These are phyloP conservation scores for Delichon dasypus DNA, from an alignment of 2,797 vertebrate genomes.

Conservation along the genomic window DNA sequence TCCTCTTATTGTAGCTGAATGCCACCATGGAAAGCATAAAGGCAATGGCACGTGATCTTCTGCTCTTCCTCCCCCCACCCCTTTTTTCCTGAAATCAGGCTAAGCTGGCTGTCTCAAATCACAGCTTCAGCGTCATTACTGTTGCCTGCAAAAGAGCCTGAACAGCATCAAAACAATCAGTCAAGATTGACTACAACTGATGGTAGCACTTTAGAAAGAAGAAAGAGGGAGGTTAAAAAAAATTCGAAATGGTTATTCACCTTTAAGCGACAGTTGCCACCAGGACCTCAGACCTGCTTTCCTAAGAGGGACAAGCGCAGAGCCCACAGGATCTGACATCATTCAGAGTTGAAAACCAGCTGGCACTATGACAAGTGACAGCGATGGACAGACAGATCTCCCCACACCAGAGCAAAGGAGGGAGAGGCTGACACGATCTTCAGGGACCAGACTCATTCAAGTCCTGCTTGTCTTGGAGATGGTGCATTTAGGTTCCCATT, in stretches of 20 bases:
- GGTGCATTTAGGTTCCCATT: neutral
- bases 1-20: neutral
- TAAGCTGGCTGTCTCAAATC: neutral
- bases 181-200: neutral
- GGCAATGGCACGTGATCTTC: neutral
- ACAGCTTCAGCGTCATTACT: neutral
- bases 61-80: neutral
- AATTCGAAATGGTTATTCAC: neutral
- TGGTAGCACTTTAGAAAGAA: neutral
- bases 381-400: neutral
- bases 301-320: neutral
- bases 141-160: neutral
- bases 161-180: neutral
- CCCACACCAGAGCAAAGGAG: neutral
- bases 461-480: neutral
- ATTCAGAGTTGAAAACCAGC: neutral
- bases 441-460: neutral
- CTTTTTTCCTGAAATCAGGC: neutral
- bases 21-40: neutral
- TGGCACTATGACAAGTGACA: neutral
- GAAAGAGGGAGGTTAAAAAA: rapidly evolving
- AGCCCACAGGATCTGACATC: neutral
- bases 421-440: rapidly evolving
- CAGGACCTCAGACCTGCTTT: neutral
- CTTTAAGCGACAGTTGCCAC: neutral